Percentiles rank a stretch among this genome's conserved stretches.
These are phyloP conservation scores for Sturmia bella DNA, from an alignment of 2,888 invertebrate species.

Conservation along the genomic window DNA sequence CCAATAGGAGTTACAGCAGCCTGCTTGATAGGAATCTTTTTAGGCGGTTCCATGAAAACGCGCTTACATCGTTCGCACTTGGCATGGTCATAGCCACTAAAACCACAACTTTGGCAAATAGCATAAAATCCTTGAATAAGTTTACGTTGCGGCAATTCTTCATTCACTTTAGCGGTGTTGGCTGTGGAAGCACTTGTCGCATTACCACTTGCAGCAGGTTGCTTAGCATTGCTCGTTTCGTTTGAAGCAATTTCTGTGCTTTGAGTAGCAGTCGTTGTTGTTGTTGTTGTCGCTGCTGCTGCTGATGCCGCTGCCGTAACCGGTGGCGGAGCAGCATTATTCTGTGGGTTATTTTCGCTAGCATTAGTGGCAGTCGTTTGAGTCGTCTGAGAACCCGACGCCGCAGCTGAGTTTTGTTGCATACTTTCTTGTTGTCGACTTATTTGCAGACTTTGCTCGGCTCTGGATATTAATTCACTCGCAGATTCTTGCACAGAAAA, in stretches of 20 bases:
- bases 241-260: constrained; percentile 72
- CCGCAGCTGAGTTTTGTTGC: constrained; percentile 67
- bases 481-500: constrained; percentile 81
- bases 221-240: constrained; percentile 37
- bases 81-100: constrained; percentile 89
- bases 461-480: constrained; percentile 81
- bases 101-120: constrained; percentile 91
- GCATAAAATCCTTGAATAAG: constrained; percentile 88
- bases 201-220: constrained; percentile 9
- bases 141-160: constrained; percentile 84
- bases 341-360: constrained; percentile 35
- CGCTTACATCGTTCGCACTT: constrained; percentile 89
- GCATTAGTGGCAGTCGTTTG: constrained; percentile 32
- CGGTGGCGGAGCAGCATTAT: constrained; percentile 28
- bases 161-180: constrained; percentile 71
- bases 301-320: constrained; percentile 52
- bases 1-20: constrained; percentile 61
- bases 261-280: constrained; percentile 58
- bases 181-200: constrained; percentile 44
- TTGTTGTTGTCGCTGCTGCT: constrained; percentile 14
- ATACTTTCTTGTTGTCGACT: constrained; percentile 78
- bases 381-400: constrained; percentile 63
- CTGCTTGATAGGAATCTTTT: constrained; percentile 81
- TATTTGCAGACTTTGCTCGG: constrained; percentile 80
- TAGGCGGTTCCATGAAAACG: constrained; percentile 88